Percentiles rank a stretch among this genome's conserved stretches.
Conservation (phyloP, 1,140 invertebrate genomes). For the Aphis gossypii region DNA sequence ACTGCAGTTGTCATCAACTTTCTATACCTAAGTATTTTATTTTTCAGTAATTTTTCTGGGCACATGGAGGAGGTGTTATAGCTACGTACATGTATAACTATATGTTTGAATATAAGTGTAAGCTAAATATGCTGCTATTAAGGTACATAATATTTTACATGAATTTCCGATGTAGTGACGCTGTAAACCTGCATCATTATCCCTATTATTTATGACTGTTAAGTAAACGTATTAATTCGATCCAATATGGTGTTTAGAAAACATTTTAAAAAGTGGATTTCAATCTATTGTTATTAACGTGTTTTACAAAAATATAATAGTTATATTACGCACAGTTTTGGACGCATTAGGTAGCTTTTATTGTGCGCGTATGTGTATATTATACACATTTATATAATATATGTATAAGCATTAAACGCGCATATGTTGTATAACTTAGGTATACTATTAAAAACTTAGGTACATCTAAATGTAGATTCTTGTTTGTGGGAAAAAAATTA, state of each 20-base stretch:
- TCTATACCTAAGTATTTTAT: not conserved
- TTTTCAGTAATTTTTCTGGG: not conserved
- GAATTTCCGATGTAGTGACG: not conserved
- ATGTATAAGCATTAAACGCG: not conserved
- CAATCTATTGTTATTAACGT: not conserved
- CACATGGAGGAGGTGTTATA: not conserved
- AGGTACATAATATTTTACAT: not conserved
- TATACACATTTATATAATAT: not conserved
- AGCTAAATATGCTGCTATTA: not conserved
- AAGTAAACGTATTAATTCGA: not conserved
- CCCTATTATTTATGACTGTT: not conserved
- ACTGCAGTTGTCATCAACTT: not conserved
- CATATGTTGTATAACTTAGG: not conserved
- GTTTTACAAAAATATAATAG: not conserved
- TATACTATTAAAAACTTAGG: not conserved
- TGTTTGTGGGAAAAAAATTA: not conserved
- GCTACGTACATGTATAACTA: not conserved
- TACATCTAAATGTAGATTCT: not conserved
- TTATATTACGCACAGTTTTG: not conserved
- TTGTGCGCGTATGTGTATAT: not conserved
- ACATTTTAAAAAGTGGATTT: not conserved
- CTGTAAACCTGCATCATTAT: not conserved
- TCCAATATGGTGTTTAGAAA: not conserved
- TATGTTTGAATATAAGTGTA: not conserved
- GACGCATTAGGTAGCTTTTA: not conserved